Base-by-base conservation (phyloP, 1,140 invertebrate genomes). In the Andricus grossulariae region DNA sequence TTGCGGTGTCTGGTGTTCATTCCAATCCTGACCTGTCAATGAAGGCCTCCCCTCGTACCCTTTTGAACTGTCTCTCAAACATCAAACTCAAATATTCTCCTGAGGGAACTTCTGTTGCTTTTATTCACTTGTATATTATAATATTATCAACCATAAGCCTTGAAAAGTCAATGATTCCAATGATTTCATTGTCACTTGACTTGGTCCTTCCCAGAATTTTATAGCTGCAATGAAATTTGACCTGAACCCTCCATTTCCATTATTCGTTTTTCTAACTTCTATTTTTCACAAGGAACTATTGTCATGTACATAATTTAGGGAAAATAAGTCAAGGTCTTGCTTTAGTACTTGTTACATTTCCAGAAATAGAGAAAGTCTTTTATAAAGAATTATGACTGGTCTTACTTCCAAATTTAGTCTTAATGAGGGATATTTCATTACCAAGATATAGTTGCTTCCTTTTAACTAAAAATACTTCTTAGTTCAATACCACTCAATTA, bases 101-200 rank as follows among this genome's bases (percentile, higher is more conserved):
- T 12, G 8, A 11, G 19, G 55, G 19, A 57, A 57, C 55, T 57
- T 57, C 10, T 54, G 18, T 54, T 10, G 11, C 8, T 12, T 19
- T 13, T 57, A 45, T 57, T 1, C 25, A 18, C 12, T 21, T 57
- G 55, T 57, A 19, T 57, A 57, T 57, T 3, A 57, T 21, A 0
- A 57, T 19, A 19, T 57, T 3, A 10, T 10, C 18, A 19, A 10
- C 19, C 19, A 25, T 21, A 57, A 25, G 55, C 19, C 55, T 18
- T 18, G 25, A 57, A 57, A 57, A 57, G 11, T 7, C 55, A 57
- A 57, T 57, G 25, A 57, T 57, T 57, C 19, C 55, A 57, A 57
- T 57, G 25, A 57, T 57, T 57, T 57, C 55, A 57, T 57, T 57
- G 55, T 32, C 55, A 57, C 55, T 57, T 57, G 55, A 57, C 55